Percentiles rank a stretch among this genome's conserved stretches.
phyloP scores from a whole-genome alignment of 2,888 invertebrate genomes.

The Nomada lathburiana region DNA sequence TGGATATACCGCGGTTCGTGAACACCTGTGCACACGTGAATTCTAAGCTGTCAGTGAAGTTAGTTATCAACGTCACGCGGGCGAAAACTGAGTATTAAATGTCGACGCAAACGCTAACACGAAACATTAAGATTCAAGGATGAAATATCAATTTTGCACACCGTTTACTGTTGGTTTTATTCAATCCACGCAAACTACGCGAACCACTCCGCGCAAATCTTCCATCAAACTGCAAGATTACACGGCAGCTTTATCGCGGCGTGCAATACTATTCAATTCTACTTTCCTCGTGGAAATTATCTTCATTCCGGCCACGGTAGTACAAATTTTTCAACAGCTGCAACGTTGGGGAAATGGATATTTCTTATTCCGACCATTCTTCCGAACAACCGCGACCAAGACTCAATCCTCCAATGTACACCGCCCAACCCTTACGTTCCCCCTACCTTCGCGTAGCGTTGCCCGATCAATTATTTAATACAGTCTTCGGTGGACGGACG shows the following conservation, averaged over 20 bases:
- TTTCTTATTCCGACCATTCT: neutral
- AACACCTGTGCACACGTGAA: conserved; percentile 3
- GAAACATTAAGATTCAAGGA: conserved; percentile 13
- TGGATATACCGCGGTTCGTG: neutral
- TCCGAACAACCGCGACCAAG: too few relatives aligned
- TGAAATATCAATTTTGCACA: neutral
- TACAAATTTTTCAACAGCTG: fast-evolving
- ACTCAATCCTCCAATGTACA: too few relatives aligned
- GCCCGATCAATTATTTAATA: conserved; percentile 35
- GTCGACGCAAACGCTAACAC: neutral
- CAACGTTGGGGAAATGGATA: too few relatives aligned
- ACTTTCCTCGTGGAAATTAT: too few relatives aligned
- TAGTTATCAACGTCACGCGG: conserved; percentile 6
- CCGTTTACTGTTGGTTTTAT: neutral
- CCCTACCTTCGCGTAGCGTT: too few relatives aligned
- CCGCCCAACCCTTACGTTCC: too few relatives aligned
- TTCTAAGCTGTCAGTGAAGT: neutral
- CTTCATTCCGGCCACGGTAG: too few relatives aligned
- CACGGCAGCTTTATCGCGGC: too few relatives aligned
- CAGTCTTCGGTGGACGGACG: neutral
- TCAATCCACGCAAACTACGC: neutral
- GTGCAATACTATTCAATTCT: too few relatives aligned
- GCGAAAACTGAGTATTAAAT: conserved; percentile 1
- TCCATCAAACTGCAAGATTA: too few relatives aligned
- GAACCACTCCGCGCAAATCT: too few relatives aligned